phyloP scores from a whole-genome alignment of 2,797 vertebrate species.

The Adelosebastes latens region DNA sequence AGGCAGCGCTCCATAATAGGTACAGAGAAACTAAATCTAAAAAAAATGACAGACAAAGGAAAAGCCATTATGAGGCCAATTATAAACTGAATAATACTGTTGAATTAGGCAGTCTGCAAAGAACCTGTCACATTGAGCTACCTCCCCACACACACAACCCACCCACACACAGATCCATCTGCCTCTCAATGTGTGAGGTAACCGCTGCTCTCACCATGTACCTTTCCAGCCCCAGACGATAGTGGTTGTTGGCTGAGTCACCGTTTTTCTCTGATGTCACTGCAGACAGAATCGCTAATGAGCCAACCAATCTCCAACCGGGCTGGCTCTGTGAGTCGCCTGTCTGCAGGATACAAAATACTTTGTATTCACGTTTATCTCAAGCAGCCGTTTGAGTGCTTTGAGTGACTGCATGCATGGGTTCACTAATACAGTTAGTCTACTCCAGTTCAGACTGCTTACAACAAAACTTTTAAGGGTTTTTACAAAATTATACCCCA shows the following conservation, averaged over 20 bases:
- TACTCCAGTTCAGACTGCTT: neutral
- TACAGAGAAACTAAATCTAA: neutral
- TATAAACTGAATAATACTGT: slow-evolving; percentile 14
- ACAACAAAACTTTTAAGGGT: neutral
- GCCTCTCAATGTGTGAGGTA: slow-evolving; percentile 26
- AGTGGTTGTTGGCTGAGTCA: slow-evolving; percentile 55
- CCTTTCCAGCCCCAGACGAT: slow-evolving; percentile 25
- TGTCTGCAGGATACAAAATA: neutral
- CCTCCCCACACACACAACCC: neutral
- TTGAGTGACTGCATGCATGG: neutral
- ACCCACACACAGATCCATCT: slow-evolving; percentile 9
- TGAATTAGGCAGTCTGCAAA: slow-evolving; percentile 6
- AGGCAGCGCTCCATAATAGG: neutral
- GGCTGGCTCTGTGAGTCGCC: neutral
- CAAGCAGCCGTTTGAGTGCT: neutral
- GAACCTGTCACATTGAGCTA: slow-evolving; percentile 16
- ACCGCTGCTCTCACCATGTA: slow-evolving; percentile 23
- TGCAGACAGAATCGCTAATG: slow-evolving; percentile 62
- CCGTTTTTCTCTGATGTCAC: slow-evolving; percentile 48
- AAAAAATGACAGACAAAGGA: neutral
- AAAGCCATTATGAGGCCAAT: slow-evolving; percentile 28
- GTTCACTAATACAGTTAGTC: neutral
- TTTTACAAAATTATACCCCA: neutral
- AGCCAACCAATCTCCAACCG: slow-evolving; percentile 21
- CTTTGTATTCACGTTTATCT: neutral